Evolutionary conservation across 2,113 vertebrate genomes (phyloP).

Genomic region (Brachionichthys hirsutus): DNA sequence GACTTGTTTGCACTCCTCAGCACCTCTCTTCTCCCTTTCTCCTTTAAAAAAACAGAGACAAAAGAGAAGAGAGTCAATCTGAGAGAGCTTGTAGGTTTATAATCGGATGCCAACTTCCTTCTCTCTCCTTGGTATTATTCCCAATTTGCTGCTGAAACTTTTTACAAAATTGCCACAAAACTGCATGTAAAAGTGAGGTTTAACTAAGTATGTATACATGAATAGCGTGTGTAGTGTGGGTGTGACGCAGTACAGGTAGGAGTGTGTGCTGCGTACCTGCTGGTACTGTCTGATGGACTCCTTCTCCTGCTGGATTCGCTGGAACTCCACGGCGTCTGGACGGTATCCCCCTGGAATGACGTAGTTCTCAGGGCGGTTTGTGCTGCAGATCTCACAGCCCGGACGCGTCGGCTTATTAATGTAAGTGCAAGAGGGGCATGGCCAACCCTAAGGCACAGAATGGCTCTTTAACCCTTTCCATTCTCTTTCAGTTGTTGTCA

Average conservation of each 20-base stretch:
- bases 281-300: conserved; percentile 77
- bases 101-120: not conserved
- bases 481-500: not conserved
- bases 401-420: conserved; percentile 87
- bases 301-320: conserved; percentile 79
- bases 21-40: conserved; percentile 86
- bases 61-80: conserved; percentile 79
- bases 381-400: conserved; percentile 92
- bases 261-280: conserved; percentile 67
- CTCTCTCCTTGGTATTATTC: not conserved
- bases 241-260: not conserved
- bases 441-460: conserved; percentile 74
- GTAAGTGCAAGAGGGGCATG: conserved; percentile 89
- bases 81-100: conserved; percentile 47
- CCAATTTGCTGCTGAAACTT: not conserved
- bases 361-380: conserved; percentile 77
- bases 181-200: not conserved
- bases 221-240: not conserved
- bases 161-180: not conserved
- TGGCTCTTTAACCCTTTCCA: not conserved
- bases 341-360: conserved; percentile 61
- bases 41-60: conserved; percentile 81
- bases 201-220: not conserved
- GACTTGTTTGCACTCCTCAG: conserved; percentile 73
- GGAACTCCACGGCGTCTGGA: conserved; percentile 69